Evolutionary conservation across 2,888 invertebrate genomes (phyloP).

Genomic region (Eilema sororculum): DNA sequence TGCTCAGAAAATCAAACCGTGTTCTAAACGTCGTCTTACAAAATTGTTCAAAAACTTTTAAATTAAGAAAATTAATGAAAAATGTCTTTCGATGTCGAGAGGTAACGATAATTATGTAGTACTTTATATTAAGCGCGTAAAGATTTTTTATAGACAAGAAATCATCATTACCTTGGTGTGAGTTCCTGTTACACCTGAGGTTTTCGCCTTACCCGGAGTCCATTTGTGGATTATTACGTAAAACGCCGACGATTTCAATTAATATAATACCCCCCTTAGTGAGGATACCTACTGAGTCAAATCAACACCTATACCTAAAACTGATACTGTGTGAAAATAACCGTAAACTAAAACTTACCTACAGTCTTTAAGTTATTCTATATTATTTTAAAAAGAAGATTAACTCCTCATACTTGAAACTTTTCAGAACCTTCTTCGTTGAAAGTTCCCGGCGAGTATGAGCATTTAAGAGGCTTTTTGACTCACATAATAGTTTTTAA

Average conservation of each 20-base stretch:
- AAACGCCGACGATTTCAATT: too few relatives aligned
- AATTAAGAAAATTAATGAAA: background rate
- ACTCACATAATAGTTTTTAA: background rate
- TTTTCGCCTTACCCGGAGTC: too few relatives aligned
- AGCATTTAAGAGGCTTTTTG: background rate
- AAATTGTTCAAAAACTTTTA: slow-evolving; percentile 12
- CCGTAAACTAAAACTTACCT: background rate
- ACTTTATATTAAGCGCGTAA: background rate
- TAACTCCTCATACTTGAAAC: background rate
- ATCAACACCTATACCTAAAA: background rate
- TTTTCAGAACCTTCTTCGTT: background rate
- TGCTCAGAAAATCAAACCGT: slow-evolving; percentile 23
- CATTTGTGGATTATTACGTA: too few relatives aligned
- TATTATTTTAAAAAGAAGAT: background rate
- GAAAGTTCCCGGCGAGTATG: background rate
- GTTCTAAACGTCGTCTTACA: background rate
- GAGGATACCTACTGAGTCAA: too few relatives aligned
- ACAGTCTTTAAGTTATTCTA: background rate
- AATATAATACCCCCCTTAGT: too few relatives aligned
- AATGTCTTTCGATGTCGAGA: background rate
- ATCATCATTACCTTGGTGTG: too few relatives aligned
- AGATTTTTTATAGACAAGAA: too few relatives aligned
- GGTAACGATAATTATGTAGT: background rate
- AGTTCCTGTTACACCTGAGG: too few relatives aligned
- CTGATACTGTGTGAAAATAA: background rate